A percentile compares a stretch with the other conserved stretches of the same genome.
Conservation (phyloP, 2,888 invertebrate genomes). For the Microchrysa polita region DNA sequence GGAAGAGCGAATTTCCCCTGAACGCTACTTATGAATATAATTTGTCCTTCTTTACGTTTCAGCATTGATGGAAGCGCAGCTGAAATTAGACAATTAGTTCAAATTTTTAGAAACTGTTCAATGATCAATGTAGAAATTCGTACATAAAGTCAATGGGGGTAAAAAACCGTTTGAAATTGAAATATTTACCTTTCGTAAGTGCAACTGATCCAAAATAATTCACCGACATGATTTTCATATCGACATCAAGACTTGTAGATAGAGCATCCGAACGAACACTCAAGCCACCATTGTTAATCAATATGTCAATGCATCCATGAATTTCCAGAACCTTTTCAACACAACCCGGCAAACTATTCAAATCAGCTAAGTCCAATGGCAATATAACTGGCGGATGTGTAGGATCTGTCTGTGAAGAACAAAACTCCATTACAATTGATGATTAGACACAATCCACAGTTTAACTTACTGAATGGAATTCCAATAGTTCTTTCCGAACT, state of each 20-base stretch:
- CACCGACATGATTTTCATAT: slow-evolving; percentile 87
- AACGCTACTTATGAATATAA: slow-evolving; percentile 90
- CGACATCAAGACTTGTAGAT: slow-evolving; percentile 81
- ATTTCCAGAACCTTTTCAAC: slow-evolving; percentile 74
- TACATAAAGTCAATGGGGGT: no score
- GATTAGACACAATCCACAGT: not conserved
- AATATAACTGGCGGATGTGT: slow-evolving; percentile 79
- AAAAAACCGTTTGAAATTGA: not conserved
- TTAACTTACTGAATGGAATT: slow-evolving; percentile 70
- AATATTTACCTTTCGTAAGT: slow-evolving; percentile 82
- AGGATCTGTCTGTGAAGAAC: slow-evolving; percentile 65
- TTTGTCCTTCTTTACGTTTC: slow-evolving; percentile 76
- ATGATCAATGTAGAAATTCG: no score
- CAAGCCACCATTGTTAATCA: slow-evolving; percentile 92
- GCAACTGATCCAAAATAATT: slow-evolving; percentile 96
- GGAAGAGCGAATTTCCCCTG: slow-evolving; percentile 94
- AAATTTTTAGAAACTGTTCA: not conserved
- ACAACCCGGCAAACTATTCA: slow-evolving; percentile 71
- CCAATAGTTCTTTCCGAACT: slow-evolving; percentile 78
- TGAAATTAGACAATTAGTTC: slow-evolving; percentile 60
- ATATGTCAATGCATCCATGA: slow-evolving; percentile 82
- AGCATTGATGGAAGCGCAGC: slow-evolving; percentile 87
- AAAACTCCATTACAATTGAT: not conserved
- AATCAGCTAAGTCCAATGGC: slow-evolving; percentile 78
- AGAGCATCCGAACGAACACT: slow-evolving; percentile 80